phyloP scores from a whole-genome alignment of 2,888 invertebrate species.

The Sipha maydis region DNA sequence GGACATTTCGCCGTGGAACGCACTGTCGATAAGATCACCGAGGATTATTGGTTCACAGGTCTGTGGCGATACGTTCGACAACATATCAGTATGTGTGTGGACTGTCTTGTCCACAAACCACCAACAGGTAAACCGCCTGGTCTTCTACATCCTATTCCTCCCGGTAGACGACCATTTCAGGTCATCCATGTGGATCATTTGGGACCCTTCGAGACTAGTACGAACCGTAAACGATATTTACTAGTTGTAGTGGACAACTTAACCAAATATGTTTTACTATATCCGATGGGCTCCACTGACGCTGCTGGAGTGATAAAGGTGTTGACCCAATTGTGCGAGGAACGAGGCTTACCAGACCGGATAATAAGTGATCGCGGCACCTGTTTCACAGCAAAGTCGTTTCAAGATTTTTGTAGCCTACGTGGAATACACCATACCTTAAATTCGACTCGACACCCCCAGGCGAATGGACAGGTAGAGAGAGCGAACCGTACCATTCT shows the following conservation, averaged over 20 bases:
- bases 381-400: background rate
- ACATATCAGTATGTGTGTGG: slow-evolving; percentile 27
- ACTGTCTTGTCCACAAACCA: background rate
- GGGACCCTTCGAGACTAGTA: slow-evolving; percentile 21
- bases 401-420: background rate
- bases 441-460: background rate
- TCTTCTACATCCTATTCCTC: slow-evolving; percentile 14
- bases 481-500: background rate
- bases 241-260: slow-evolving; percentile 38
- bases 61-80: background rate
- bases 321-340: background rate
- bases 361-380: slow-evolving; percentile 14
- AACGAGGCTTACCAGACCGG: background rate
- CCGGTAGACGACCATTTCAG: slow-evolving; percentile 20
- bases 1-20: background rate
- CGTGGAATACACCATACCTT: background rate
- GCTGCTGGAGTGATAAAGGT: background rate
- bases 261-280: slow-evolving; percentile 29
- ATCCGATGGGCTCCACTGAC: background rate
- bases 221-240: background rate
- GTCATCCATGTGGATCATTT: slow-evolving; percentile 35
- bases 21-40: background rate
- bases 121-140: background rate
- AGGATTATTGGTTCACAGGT: slow-evolving; percentile 29
- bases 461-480: slow-evolving; percentile 42